A percentile compares a stretch with the other conserved stretches of the same genome.
These are phyloP conservation scores for Helleia helle DNA, from an alignment of 2,888 invertebrate species.

Conservation along the genomic window DNA sequence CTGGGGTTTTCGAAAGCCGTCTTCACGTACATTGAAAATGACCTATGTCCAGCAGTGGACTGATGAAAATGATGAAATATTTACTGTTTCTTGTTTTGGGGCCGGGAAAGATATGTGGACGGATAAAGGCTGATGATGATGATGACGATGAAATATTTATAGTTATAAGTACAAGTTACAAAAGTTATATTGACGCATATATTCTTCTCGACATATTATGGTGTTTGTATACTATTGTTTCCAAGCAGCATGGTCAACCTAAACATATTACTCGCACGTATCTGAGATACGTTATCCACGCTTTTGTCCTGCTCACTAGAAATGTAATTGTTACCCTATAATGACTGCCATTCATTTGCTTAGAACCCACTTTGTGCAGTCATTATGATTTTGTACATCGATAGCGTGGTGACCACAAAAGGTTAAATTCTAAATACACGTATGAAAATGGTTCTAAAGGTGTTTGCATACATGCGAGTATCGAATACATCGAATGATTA, in stretches of 20 bases:
- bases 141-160: too few relatives aligned
- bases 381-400: slow-evolving; percentile 23
- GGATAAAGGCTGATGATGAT: too few relatives aligned
- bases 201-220: too few relatives aligned
- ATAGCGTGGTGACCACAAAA: slow-evolving; percentile 19
- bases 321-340: slow-evolving; percentile 43
- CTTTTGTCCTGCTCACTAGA: slow-evolving; percentile 38
- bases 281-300: slow-evolving; percentile 27
- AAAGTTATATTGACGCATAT: too few relatives aligned
- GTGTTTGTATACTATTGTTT: too few relatives aligned
- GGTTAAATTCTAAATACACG: slow-evolving; percentile 11
- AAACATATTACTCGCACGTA: slow-evolving; percentile 18
- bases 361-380: slow-evolving; percentile 24
- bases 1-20: too few relatives aligned
- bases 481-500: not conserved
- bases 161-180: too few relatives aligned
- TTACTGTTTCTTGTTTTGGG: too few relatives aligned
- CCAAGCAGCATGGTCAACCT: slow-evolving; percentile 22
- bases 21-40: too few relatives aligned
- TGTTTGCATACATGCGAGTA: slow-evolving; percentile 1
- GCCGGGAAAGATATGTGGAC: too few relatives aligned
- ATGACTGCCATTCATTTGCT: slow-evolving; percentile 43
- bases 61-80: too few relatives aligned
- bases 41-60: too few relatives aligned
- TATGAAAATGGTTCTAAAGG: slow-evolving; percentile 11